These are phyloP conservation scores for Lithobates pipiens DNA, from an alignment of 2,797 vertebrate species.

Conservation along the genomic window DNA sequence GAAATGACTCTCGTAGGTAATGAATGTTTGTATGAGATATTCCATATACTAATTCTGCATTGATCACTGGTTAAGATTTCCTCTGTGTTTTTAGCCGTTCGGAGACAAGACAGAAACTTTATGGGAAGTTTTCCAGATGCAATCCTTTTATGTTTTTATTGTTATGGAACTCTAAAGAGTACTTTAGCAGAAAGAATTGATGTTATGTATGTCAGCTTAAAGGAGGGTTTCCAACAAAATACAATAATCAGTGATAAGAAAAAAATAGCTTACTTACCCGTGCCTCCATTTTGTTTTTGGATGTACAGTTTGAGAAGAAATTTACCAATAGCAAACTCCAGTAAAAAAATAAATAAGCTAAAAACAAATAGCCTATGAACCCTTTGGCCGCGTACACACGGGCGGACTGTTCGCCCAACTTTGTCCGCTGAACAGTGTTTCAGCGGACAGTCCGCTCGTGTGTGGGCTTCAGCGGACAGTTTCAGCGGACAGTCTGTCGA, in stretches of 20 bases:
- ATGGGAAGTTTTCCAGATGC: background rate
- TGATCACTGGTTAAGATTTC: constrained; percentile 22
- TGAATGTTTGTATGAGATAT: constrained; percentile 42
- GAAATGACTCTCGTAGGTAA: constrained; percentile 53
- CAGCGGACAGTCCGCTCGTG: too few relatives aligned
- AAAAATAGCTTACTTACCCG: background rate
- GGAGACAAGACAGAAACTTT: constrained; percentile 7
- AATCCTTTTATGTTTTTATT: constrained; percentile 9
- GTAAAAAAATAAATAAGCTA: too few relatives aligned
- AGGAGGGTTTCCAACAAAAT: background rate
- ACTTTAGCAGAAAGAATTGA: background rate
- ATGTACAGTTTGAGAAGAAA: too few relatives aligned
- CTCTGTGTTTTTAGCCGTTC: constrained; percentile 1
- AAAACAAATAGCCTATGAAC: too few relatives aligned
- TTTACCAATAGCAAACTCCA: too few relatives aligned
- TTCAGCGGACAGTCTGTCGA: too few relatives aligned
- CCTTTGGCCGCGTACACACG: too few relatives aligned
- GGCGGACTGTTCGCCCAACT: too few relatives aligned
- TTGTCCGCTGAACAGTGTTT: too few relatives aligned
- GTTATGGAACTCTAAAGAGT: constrained; percentile 4
- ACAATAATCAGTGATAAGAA: background rate
- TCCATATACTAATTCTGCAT: constrained; percentile 30
- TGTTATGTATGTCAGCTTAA: background rate
- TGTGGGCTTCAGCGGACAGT: too few relatives aligned
- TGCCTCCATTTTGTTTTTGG: background rate